These are phyloP conservation scores for Megaleporinus macrocephalus DNA, from an alignment of 2,113 vertebrate genomes.

Conservation along the genomic window DNA sequence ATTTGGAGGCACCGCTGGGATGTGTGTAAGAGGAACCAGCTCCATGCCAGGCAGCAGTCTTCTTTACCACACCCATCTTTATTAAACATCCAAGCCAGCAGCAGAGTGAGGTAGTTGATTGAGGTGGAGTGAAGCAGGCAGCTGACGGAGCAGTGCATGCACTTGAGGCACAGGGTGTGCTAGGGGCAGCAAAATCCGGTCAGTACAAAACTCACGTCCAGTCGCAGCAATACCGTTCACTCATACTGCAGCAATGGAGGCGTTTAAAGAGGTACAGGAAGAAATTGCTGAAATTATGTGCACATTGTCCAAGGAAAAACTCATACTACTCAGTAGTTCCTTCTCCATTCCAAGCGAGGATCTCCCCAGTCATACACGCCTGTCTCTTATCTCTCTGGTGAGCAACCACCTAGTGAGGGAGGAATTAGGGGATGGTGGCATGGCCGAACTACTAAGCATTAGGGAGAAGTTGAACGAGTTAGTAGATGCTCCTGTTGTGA, in stretches of 20 bases:
- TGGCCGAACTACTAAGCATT: background rate
- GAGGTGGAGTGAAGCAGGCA: background rate
- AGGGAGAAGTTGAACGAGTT: background rate
- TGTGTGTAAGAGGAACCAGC: too few relatives aligned
- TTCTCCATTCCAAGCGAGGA: background rate
- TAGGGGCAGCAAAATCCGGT: background rate
- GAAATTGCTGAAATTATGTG: too few relatives aligned
- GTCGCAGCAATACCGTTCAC: too few relatives aligned
- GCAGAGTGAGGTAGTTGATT: background rate
- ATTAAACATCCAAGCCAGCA: too few relatives aligned
- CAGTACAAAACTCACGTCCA: background rate
- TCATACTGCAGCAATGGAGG: too few relatives aligned
- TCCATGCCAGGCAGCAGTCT: too few relatives aligned
- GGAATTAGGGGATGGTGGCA: background rate
- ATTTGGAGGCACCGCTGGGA: too few relatives aligned
- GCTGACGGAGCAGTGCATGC: constrained; percentile 8
- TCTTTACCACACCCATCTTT: too few relatives aligned
- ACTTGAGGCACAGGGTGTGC: constrained; percentile 11
- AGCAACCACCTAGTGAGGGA: background rate
- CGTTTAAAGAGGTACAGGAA: too few relatives aligned
- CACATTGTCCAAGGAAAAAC: background rate
- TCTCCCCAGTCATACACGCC: background rate
- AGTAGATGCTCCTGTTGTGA: background rate
- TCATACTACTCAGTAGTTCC: background rate
- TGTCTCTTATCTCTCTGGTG: constrained; percentile 2